phyloP scores from a whole-genome alignment of 2,888 invertebrate genomes.

The Tetanocera ferruginea region DNA sequence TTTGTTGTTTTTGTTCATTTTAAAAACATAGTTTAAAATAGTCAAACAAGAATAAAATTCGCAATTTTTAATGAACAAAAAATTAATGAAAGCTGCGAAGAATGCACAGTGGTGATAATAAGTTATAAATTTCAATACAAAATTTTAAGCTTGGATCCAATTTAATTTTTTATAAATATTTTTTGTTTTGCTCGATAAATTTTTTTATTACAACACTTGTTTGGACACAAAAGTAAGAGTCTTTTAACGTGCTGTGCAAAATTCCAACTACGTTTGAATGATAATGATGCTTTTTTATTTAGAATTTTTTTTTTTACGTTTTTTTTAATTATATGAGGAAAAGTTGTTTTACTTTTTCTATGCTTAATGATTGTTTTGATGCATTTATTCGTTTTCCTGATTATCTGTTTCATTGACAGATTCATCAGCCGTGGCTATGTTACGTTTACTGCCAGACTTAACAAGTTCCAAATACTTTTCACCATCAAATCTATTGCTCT shows the following conservation, averaged over 20 bases:
- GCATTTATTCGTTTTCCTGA: conserved; percentile 51
- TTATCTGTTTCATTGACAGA: conserved; percentile 59
- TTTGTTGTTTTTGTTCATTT: background rate
- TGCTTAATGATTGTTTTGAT: background rate
- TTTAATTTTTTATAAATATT: background rate
- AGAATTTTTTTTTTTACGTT: background rate
- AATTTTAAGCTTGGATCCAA: too few species aligned
- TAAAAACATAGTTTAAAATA: too few species aligned
- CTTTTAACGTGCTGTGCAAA: background rate
- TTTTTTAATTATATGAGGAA: background rate
- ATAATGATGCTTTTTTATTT: background rate
- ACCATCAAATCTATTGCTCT: conserved; percentile 68
- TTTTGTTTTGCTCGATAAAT: background rate
- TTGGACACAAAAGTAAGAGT: too few species aligned
- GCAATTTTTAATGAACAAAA: too few species aligned
- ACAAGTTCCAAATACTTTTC: conserved; percentile 67
- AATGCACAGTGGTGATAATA: too few species aligned
- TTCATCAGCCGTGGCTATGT: conserved; percentile 63
- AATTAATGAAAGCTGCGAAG: background rate
- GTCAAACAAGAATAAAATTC: too few species aligned
- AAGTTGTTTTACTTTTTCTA: too few species aligned
- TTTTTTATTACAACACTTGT: background rate
- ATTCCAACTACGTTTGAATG: background rate
- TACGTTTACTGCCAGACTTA: conserved; percentile 67
- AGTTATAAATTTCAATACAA: too few species aligned